Evolutionary conservation across 2,888 invertebrate genomes (phyloP), one percentile per base, ranked within the genome.

Genomic region (Heteromyza rotundicornis): DNA sequence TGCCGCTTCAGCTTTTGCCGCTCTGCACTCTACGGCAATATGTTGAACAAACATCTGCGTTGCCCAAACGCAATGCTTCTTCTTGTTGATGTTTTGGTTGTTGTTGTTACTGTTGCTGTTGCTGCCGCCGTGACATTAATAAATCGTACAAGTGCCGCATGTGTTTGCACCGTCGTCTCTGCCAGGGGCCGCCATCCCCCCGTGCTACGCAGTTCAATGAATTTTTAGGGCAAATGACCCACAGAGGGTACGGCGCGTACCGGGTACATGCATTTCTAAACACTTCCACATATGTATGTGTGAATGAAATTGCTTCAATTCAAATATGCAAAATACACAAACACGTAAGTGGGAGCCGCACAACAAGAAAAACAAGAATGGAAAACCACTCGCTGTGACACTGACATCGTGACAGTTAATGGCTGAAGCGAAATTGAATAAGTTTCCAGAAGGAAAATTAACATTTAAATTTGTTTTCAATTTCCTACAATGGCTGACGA

Each of bases 401-500:
- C 27, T 27, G 27, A 27, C 27, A 27, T 27, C 27, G 27, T 27
- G 27, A 7, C 27, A 10, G 7, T 27, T 27, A 27, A 27, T 27
- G 27, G 7, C 27, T n/a, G n/a, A 27, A 27, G 7, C 27, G 27
- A 27, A 27, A 5, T 10, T 63, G 71, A 65, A 75, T 70, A 73
- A 74, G 72, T 69, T 68, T 65, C 67, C 65, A 64, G 66, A 66
- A 65, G 67, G 62, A 64, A 54, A 68, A 74, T 75, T 74, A 74
- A 72, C 71, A 75, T 74, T 74, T 75, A 75, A 74, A 74, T 75
- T 74, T 75, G 74, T 73, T 74, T 74, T 40, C 40, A 40, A 14
- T 40, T 40, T 7, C 3, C 40, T 40, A 40, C 5, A 2, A 14
- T 40, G 14, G 40, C 40, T 27, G 27, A 27, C 27, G 27, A 27